Percentiles rank a stretch among this genome's conserved stretches.
These are phyloP conservation scores for Polydesmus complanatus DNA, from an alignment of 2,888 invertebrate genomes.

Conservation along the genomic window DNA sequence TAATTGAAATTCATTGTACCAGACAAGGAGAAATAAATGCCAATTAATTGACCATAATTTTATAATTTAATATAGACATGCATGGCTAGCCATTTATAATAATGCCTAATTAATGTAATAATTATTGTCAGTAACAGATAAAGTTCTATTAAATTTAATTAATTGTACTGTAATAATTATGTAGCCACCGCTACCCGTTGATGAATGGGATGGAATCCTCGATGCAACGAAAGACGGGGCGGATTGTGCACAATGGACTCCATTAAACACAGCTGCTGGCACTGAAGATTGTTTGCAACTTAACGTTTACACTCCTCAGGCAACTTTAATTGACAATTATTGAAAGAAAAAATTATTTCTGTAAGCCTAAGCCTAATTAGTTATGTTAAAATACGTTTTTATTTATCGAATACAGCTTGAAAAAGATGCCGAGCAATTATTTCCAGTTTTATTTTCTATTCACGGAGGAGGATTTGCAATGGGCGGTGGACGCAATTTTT, in stretches of 20 bases:
- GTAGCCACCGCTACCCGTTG: background rate
- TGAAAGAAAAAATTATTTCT: no score
- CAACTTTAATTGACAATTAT: background rate
- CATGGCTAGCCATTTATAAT: no score
- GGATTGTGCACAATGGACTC: background rate
- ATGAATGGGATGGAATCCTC: background rate
- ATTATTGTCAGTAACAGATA: no score
- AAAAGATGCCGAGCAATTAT: background rate
- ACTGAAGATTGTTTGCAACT: conserved; percentile 12
- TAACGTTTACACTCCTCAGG: conserved; percentile 13
- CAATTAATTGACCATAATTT: no score
- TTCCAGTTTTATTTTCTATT: conserved; percentile 2
- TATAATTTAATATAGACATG: no score
- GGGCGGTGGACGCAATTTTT: background rate
- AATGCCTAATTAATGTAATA: no score
- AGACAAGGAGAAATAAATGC: no score
- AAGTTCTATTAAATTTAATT: no score
- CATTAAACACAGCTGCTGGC: background rate
- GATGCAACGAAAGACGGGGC: background rate
- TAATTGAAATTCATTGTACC: no score
- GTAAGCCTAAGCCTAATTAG: no score
- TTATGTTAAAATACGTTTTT: no score
- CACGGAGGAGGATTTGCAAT: conserved; percentile 2
- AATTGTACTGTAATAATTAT: background rate
- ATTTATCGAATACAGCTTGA: no score